These are phyloP conservation scores for Drosophila pseudoananassae DNA, from an alignment of 1,140 invertebrate species.

Conservation along the genomic window DNA sequence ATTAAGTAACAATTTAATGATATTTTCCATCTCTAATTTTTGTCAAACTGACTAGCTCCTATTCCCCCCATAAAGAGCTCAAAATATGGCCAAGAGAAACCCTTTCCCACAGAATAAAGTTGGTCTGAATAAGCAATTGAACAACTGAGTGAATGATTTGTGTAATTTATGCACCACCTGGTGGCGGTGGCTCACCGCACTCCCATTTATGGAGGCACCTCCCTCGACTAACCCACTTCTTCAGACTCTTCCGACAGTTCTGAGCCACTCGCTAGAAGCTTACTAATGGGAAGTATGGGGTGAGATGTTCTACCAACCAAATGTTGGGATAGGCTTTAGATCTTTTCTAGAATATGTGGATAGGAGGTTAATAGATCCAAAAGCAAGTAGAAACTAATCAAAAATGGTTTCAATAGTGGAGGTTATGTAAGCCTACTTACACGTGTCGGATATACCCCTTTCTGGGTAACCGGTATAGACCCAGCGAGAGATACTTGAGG, in stretches of 20 bases:
- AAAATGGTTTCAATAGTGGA: neutral
- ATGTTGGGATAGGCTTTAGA: neutral
- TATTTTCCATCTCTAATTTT: no score
- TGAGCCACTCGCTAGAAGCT: slow-evolving; percentile 2
- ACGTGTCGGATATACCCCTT: slow-evolving; percentile 12
- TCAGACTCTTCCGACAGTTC: neutral
- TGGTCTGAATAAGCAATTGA: neutral
- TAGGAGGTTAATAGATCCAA: neutral
- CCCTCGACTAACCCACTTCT: neutral
- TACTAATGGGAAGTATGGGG: neutral
- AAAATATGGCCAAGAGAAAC: neutral
- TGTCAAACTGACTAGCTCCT: neutral
- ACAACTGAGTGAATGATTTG: slow-evolving; percentile 26
- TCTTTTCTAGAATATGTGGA: neutral
- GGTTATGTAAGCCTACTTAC: slow-evolving; percentile 3
- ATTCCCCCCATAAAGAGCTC: neutral
- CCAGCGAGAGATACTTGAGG: slow-evolving; percentile 16
- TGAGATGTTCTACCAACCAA: neutral
- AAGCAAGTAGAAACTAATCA: neutral
- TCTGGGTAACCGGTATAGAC: slow-evolving; percentile 20
- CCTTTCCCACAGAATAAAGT: slow-evolving; percentile 6
- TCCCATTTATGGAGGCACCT: neutral
- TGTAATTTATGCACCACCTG: slow-evolving; percentile 55
- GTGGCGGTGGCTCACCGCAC: neutral
- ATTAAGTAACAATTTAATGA: no score